A percentile compares a stretch with the other conserved stretches of the same genome.
These are phyloP conservation scores for Gadus macrocephalus DNA, from an alignment of 2,113 vertebrate genomes.

Conservation along the genomic window DNA sequence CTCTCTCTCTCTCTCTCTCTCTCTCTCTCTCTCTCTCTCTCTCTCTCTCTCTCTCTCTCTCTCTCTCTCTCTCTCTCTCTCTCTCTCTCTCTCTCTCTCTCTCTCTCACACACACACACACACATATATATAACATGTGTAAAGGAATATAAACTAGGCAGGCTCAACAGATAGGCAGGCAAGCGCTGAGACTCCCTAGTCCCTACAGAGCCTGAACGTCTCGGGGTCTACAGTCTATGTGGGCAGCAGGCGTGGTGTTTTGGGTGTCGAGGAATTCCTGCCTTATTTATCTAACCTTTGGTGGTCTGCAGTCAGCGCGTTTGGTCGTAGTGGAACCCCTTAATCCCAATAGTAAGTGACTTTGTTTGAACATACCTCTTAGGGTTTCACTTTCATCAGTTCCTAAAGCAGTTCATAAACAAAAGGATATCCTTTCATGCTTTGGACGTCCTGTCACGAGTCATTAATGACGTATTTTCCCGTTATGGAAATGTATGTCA, in stretches of 20 bases:
- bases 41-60: no score
- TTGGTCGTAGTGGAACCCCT: conserved; percentile 39
- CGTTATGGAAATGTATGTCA: no score
- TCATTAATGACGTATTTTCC: not conserved
- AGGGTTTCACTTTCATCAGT: conserved; percentile 12
- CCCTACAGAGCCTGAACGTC: conserved; percentile 18
- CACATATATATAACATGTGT: not conserved
- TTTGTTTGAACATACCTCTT: conserved; percentile 23
- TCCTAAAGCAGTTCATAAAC: conserved; percentile 13
- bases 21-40: no score
- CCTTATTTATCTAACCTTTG: conserved; percentile 66
- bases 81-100: no score
- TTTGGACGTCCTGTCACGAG: not conserved
- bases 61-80: no score
- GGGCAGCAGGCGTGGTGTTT: conserved; percentile 33
- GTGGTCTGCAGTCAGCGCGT: conserved; percentile 22
- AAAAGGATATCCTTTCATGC: conserved; percentile 7
- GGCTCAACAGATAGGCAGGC: not conserved
- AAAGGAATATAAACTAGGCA: not conserved
- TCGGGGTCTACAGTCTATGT: conserved; percentile 4
- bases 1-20: no score
- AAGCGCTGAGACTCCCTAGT: conserved; percentile 11
- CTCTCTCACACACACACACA: not conserved
- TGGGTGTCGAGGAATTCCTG: conserved; percentile 64
- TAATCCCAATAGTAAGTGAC: conserved; percentile 29